phyloP scores from a whole-genome alignment of 2,113 vertebrate genomes.

The Eptatretus burgeri region DNA sequence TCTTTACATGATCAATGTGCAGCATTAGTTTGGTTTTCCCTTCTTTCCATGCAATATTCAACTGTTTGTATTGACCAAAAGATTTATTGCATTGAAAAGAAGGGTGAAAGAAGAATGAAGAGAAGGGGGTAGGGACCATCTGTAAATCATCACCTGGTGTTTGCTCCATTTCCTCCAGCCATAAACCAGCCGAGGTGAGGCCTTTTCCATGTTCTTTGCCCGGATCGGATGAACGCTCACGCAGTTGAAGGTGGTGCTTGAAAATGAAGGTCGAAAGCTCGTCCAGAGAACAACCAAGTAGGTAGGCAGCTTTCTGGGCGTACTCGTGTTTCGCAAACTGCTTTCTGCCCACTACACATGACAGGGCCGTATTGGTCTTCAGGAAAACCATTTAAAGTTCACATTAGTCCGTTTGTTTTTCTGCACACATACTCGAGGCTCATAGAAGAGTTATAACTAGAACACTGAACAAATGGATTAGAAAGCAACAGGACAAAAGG shows the following conservation, averaged over 20 bases:
- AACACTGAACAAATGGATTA: no score
- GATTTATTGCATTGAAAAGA: neutral
- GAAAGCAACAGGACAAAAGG: no score
- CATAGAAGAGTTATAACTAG: no score
- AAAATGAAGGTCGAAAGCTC: slow-evolving; percentile 78
- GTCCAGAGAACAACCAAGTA: slow-evolving; percentile 56
- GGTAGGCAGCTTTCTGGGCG: slow-evolving; percentile 83
- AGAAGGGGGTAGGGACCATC: no score
- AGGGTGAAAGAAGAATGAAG: neutral
- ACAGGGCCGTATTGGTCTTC: neutral
- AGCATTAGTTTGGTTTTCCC: no score
- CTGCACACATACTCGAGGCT: no score
- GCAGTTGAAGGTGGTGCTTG: slow-evolving; percentile 55
- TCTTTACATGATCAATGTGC: no score
- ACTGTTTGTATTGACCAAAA: neutral
- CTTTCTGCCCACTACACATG: slow-evolving; percentile 40
- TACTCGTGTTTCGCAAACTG: slow-evolving; percentile 91
- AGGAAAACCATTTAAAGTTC: neutral
- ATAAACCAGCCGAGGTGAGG: slow-evolving; percentile 12
- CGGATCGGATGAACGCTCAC: slow-evolving; percentile 39
- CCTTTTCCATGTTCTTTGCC: slow-evolving; percentile 25
- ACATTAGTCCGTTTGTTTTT: neutral
- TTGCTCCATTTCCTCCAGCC: neutral
- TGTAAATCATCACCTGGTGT: neutral
- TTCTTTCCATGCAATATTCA: no score